These are phyloP conservation scores for Rhabdornis inornatus DNA, from an alignment of 2,113 vertebrate species.

Conservation along the genomic window DNA sequence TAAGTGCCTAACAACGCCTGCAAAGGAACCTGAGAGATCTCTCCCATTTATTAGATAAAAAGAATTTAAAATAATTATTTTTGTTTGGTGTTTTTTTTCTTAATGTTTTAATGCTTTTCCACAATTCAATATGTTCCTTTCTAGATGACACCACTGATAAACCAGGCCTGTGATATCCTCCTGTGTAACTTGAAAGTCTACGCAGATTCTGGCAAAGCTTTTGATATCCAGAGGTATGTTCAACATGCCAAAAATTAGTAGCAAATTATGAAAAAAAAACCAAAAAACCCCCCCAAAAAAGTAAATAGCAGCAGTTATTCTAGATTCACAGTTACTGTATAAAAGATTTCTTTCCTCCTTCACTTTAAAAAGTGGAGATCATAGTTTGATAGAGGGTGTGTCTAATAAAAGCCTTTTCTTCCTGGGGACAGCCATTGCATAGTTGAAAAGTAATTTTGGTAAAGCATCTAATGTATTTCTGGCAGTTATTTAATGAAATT, in stretches of 20 bases:
- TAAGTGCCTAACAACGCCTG: background rate
- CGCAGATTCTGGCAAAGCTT: slow-evolving; percentile 80
- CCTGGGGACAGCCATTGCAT: background rate
- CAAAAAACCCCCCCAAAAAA: background rate
- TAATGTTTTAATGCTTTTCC: slow-evolving; percentile 1
- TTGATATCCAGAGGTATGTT: slow-evolving; percentile 89
- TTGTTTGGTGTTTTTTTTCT: background rate
- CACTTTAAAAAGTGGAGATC: background rate
- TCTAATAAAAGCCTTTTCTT: slow-evolving; percentile 31
- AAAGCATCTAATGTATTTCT: slow-evolving; percentile 27
- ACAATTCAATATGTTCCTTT: slow-evolving; percentile 15
- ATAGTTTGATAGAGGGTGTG: background rate
- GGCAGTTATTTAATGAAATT: slow-evolving; percentile 43
- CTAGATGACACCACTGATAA: slow-evolving; percentile 91
- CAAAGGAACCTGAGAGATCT: background rate
- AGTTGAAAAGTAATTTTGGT: slow-evolving; percentile 41
- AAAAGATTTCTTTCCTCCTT: background rate
- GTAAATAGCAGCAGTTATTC: background rate
- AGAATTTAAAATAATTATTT: background rate
- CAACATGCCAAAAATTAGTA: background rate
- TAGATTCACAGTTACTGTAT: background rate
- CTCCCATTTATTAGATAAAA: background rate
- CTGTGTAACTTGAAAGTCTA: slow-evolving; percentile 79
- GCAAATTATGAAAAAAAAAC: background rate
- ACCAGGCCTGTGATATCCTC: slow-evolving; percentile 79